Evolutionary conservation across 2,888 invertebrate genomes (phyloP).

Genomic region (Trypoxylon attenuatum): DNA sequence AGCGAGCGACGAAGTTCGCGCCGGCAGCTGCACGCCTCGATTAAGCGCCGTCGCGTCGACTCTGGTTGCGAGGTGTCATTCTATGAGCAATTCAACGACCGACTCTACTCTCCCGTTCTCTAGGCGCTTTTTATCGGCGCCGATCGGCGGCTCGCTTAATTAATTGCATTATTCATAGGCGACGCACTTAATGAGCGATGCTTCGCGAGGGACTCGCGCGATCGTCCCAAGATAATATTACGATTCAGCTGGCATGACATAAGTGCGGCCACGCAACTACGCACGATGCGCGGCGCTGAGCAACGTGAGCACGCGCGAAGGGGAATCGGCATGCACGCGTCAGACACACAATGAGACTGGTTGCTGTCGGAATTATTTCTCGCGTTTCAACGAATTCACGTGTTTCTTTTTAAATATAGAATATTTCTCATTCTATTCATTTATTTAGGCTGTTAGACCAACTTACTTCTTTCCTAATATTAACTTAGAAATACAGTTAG

Average conservation of each 20-base stretch:
- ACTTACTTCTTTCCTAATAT: too few species aligned
- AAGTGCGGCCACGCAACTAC: slow-evolving; percentile 52
- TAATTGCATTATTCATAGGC: slow-evolving; percentile 55
- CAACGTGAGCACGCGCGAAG: slow-evolving; percentile 8
- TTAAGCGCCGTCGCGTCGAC: background rate
- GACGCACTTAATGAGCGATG: slow-evolving; percentile 34
- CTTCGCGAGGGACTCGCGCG: background rate
- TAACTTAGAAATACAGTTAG: too few species aligned
- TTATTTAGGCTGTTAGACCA: too few species aligned
- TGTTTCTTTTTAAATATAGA: background rate
- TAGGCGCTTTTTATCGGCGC: background rate
- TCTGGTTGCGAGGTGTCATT: background rate
- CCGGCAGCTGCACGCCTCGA: background rate
- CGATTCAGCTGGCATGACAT: slow-evolving; percentile 50
- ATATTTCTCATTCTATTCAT: too few species aligned
- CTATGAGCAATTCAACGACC: background rate
- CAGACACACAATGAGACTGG: background rate
- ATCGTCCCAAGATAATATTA: slow-evolving; percentile 40
- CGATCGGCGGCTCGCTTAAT: slow-evolving; percentile 23
- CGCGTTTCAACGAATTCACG: background rate
- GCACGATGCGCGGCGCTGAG: slow-evolving; percentile 1
- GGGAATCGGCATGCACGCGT: slow-evolving; percentile 6
- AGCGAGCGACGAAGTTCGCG: background rate
- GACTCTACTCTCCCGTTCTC: background rate
- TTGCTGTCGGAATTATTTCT: background rate